These are phyloP conservation scores for Parascotia fuliginaria DNA, from an alignment of 2,888 invertebrate genomes.

Conservation along the genomic window DNA sequence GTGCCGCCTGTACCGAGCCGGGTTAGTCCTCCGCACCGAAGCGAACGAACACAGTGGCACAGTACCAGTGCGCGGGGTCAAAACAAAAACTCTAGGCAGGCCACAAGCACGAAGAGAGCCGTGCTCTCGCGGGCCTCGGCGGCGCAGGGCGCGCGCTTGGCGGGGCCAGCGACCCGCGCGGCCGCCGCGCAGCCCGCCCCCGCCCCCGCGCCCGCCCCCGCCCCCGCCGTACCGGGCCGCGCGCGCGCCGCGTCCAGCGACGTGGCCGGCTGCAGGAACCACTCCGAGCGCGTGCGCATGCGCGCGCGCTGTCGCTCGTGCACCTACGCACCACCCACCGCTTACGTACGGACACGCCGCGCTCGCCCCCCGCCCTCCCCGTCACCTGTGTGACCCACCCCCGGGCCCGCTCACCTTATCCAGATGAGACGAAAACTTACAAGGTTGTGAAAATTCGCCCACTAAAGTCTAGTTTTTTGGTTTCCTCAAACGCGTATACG, in stretches of 20 bases:
- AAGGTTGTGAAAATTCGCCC: too few species aligned
- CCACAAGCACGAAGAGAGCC: conserved; percentile 83
- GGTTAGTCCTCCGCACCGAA: conserved; percentile 77
- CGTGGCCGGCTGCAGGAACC: conserved; percentile 94
- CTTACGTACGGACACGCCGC: conserved; percentile 30
- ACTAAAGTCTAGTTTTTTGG: too few species aligned
- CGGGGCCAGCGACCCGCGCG: conserved; percentile 82
- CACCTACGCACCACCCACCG: conserved; percentile 87
- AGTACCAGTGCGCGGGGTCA: conserved; percentile 78
- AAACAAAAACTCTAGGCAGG: conserved; percentile 86
- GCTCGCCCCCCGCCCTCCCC: conserved; percentile 28
- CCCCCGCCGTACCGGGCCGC: conserved; percentile 76
- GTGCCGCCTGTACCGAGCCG: conserved; percentile 54
- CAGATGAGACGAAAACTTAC: background rate
- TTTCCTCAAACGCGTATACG: too few species aligned
- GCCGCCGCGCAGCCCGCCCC: conserved; percentile 56
- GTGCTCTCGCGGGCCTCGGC: conserved; percentile 70
- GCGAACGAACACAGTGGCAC: conserved; percentile 73
- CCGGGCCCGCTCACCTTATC: too few species aligned
- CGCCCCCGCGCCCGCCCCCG: conserved; percentile 83
- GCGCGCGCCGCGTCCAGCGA: conserved; percentile 77
- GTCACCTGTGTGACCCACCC: background rate
- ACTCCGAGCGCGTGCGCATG: conserved; percentile 98
- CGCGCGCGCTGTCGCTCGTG: conserved; percentile 98
- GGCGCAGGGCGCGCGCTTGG: conserved; percentile 45